Base-by-base conservation (phyloP, 2,113 vertebrate genomes). In the Bambusicola thoracicus region DNA sequence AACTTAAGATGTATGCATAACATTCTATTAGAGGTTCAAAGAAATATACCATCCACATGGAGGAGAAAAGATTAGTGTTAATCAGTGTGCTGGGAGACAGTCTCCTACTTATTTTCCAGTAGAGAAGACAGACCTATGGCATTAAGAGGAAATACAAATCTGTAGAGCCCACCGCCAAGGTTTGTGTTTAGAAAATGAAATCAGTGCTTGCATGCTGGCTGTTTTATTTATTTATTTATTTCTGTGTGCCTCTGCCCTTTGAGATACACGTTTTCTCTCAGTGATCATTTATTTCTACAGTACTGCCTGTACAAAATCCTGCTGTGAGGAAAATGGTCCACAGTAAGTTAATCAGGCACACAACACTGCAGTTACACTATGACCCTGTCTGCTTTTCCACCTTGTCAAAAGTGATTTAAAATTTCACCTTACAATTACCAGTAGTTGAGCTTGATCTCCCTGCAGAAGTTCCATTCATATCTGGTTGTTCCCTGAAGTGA, bases 381-480 rank as follows among this genome's bases (percentile, higher is more conserved):
- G 89, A 95, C 36, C 36, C 10, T 84, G 13, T 81, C 78, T 94
- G 29, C 48, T 96, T 94, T 97, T 82, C 53, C 25, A 86, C 43
- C 27, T 92, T 92, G 73, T 89, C 86, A 95, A 81, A 92, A 88
- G 10, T 43, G 49, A 95, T 95, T 93, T 89, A 77, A 89, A 84
- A 82, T 91, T 94, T 95, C 61, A 62, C 78, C 79, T 92, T 87
- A 92, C 30, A 84, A 34, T 70, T 74, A 89, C 14, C 68, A 76
- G 70, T 66, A 70, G 34, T 41, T 90, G 25, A 36, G 29, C 38
- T 81, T 91, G 66, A 89, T 88, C 93, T 92, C 36, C 81, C 88
- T 78, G 56, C 44, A 56, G 74, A 90, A 74, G 10, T 90, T 94
- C 87, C 75, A 81, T 74, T 94, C 30, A 12, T 90, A 85, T 92